Base-by-base conservation (phyloP, 2,888 invertebrate genomes). In the Philhelius pedissequus region DNA sequence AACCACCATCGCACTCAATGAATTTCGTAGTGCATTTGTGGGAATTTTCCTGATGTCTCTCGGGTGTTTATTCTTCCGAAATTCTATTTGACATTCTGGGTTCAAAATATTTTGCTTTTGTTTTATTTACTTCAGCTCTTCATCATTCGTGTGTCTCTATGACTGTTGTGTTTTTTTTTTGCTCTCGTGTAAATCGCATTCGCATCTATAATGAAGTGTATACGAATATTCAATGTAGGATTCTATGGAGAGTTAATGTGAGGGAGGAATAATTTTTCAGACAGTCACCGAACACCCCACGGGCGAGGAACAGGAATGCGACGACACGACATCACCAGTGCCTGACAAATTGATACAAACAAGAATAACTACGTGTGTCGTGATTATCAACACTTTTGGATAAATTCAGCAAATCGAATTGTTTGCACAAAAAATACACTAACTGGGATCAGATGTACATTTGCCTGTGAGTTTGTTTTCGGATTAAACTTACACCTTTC, bases 341-440 rank as follows among this genome's bases (percentile, higher is more conserved):
- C 52, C 77, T 30, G 54, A 68, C 69, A 79, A 83, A 83, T 83
- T 83, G 78, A 62, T 79, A 78, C 79, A 83, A 83, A 78, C 79
- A 69, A 83, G 56, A 73, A 78, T 73, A 66, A 69, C 60, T 71
- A 71, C 80, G 84, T 84, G 75, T 84, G 84, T 45, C 80, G 58
- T 52, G 80, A 83, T 83, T 80, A 84, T 84, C 84, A 75, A 70
- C 79, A 80, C 83, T 84, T 75, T 83, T 64, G 45, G 83, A 79
- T 79, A 79, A 68, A 78, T 79, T 75, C 70, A 54, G 66, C 66
- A 80, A 84, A 84, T 84, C 84, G 84, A 80, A 80, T 80, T 80
- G 84, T 84, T 84, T 70, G 60, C 84, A 69, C 74, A 83, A 69
- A 78, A 82, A 82, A 45, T 35, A 69, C 66, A 68, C 66, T 60